Evolutionary conservation across 2,888 invertebrate genomes (phyloP).

Genomic region (Scaptomyza flava): DNA sequence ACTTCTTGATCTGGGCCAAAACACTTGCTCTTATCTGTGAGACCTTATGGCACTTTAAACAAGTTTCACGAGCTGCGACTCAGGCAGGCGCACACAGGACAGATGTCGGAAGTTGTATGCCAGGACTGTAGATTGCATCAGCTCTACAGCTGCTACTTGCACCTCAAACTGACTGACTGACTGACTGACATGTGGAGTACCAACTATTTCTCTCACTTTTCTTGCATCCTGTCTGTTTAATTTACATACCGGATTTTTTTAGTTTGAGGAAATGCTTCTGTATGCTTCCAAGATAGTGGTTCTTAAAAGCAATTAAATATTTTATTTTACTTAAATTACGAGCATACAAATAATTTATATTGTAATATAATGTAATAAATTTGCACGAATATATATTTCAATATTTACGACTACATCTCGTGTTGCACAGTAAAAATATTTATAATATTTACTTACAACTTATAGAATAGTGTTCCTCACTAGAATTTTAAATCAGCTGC

Average conservation of each 20-base stretch:
- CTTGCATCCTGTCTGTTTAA: conserved; percentile 1
- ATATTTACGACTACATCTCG: no score
- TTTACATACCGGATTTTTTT: not conserved
- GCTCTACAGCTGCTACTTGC: conserved; percentile 1
- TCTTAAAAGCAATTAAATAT: no score
- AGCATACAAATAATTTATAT: no score
- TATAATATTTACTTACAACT: no score
- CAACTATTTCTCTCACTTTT: not conserved
- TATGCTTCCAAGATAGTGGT: no score
- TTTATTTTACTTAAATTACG: no score
- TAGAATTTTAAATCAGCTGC: no score
- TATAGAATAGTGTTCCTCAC: no score
- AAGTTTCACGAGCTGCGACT: conserved; percentile 29
- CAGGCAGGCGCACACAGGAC: conserved; percentile 19
- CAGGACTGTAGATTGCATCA: conserved; percentile 32
- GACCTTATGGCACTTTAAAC: conserved; percentile 31
- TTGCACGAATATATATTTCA: no score
- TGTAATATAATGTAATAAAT: no score
- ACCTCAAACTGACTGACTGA: conserved; percentile 4
- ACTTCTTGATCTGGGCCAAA: conserved; percentile 8
- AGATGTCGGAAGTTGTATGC: conserved; percentile 27
- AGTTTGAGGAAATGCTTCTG: no score
- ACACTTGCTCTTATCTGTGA: conserved; percentile 3
- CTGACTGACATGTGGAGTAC: conserved; percentile 4
- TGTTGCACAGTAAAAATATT: no score